Percentiles rank a stretch among this genome's conserved stretches.
Evolutionary conservation across 2,113 vertebrate species (phyloP).

Genomic region (Onychostruthus taczanowskii): DNA sequence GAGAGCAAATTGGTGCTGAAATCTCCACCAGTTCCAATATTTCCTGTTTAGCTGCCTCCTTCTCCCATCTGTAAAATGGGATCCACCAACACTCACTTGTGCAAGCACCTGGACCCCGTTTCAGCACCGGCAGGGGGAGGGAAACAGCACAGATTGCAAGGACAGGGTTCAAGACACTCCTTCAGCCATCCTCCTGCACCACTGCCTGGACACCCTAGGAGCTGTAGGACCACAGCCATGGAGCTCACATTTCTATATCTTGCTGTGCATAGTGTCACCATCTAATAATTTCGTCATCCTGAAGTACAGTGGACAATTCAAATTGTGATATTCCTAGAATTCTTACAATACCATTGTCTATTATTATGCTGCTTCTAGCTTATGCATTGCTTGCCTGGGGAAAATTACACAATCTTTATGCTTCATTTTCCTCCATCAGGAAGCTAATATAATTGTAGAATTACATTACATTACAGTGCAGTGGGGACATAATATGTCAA

Average conservation of each 20-base stretch:
- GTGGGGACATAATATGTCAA: not conserved
- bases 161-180: not conserved
- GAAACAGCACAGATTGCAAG: not conserved
- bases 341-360: not conserved
- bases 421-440: conserved; percentile 37
- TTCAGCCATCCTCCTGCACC: not conserved
- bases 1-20: not conserved
- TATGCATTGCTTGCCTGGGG: not conserved
- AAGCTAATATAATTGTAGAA: conserved; percentile 48
- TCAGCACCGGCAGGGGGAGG: not conserved
- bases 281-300: not conserved
- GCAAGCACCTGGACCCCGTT: not conserved
- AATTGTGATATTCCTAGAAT: not conserved
- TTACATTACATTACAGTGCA: conserved; percentile 12
- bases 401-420: conserved; percentile 20
- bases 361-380: not conserved
- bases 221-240: not conserved
- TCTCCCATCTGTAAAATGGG: not conserved
- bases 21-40: not conserved
- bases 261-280: not conserved
- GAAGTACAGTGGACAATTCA: not conserved
- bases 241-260: not conserved
- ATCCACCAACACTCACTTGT: not conserved
- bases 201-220: not conserved
- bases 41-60: not conserved